Base-by-base conservation (phyloP, 2,797 vertebrate species). In the Sylvia borin region DNA sequence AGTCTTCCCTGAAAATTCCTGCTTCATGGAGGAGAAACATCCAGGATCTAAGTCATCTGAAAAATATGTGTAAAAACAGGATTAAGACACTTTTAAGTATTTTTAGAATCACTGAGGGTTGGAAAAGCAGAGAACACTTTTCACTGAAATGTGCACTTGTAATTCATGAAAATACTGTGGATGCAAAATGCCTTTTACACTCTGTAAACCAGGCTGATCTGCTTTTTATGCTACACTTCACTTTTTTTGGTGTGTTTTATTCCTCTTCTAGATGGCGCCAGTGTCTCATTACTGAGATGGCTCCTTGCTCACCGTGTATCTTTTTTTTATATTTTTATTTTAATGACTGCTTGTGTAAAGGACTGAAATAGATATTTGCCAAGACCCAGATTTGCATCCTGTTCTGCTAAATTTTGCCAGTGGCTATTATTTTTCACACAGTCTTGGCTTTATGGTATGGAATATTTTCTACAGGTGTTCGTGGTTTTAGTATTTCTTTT, bases 261-360 rank as follows among this genome's bases (percentile, higher is more conserved):
- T 95, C 66, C 36, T 92, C 95, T 96, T 91, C 93, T 96, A 97
- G 96, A 70, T 96, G 96, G 95, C 93, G 90, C 96, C 88, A 95
- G 83, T 18, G 93, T 48, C 87, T 85, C 79, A 5, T 78, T 83
- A 15, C 85, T 65, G 70, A 68, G 34, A 25, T 0, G 0, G 22
- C 32, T 66, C 38, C 66, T 68, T 61, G 42, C n/a, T 64, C 71
- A 45, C 32, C 20, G 1, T 8, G 55, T 14, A 57, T 48, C 27
- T 68, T 40, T 11, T n/a, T 84, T 72, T 82, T 67, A 15, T 43
- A 16, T 13, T 79, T 89, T 72, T 45, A 16, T 87, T 76, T 70
- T 48, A 61, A 76, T 42, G 57, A 34, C 65, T 73, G 22, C 51
- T 48, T 38, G 21, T 34, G 21, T 67, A 89, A 94, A 71, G 16